A percentile compares a stretch with the other conserved stretches of the same genome.
Conservation (phyloP, 2,797 vertebrate genomes). For the Heteromormyrus szaboi region DNA sequence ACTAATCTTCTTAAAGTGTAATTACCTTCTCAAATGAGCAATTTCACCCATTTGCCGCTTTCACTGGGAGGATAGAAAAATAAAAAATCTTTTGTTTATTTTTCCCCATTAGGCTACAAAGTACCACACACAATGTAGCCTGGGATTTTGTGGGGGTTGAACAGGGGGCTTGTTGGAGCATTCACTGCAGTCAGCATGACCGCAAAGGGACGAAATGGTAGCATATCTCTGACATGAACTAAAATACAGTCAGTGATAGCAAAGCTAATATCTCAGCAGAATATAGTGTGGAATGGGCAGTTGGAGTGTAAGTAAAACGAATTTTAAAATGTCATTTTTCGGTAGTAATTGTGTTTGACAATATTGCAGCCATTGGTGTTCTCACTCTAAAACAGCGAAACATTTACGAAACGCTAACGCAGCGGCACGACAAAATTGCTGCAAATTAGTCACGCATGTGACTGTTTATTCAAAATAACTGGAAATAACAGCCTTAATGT, state of each 20-base stretch:
- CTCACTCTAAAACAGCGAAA: background rate
- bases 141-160: background rate
- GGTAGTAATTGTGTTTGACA: background rate
- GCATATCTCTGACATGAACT: background rate
- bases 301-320: background rate
- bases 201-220: background rate
- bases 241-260: background rate
- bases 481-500: background rate
- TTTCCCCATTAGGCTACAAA: conserved; percentile 1
- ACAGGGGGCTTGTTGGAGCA: background rate
- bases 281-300: background rate
- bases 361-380: background rate
- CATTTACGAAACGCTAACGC: background rate
- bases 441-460: background rate
- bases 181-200: background rate
- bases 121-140: background rate
- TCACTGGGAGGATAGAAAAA: background rate
- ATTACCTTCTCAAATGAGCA: conserved; percentile 18
- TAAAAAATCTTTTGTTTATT: background rate
- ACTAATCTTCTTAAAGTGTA: conserved; percentile 10
- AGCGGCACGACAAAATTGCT: background rate
- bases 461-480: background rate
- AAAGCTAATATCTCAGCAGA: background rate
- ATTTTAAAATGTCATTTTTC: background rate
- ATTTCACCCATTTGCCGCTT: background rate